Base-by-base conservation (phyloP, 2,113 vertebrate species). In the Peucedramus taeniatus region DNA sequence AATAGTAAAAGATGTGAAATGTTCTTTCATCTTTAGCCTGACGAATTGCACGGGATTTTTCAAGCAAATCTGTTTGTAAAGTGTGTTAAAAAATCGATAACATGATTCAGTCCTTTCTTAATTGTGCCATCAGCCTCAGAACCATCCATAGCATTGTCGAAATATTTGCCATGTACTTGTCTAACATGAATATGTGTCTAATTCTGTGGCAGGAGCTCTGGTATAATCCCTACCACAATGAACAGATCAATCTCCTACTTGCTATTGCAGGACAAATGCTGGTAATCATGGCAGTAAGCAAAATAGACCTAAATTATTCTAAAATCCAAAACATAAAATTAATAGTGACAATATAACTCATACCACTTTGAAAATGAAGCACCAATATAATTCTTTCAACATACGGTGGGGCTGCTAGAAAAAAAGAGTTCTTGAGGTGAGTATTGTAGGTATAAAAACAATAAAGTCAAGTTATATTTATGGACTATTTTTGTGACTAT, bases 1-100 rank as follows among this genome's bases (percentile, higher is more conserved):
- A 51, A 50, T 98, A 98, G 88, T 98, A 98, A 57, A 98, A 98
- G 89, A 98, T 98, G 85, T 98, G 98, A 90, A 98, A 98, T 0
- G 98, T 98, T 87, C 98, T 96, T 87, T 98, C 98, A 3, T 98
- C 98, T 87, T 95, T 97, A 54, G 98, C 98, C 89, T 98, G 98
- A 28, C 98, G 98, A 86, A 98, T 98, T 3, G 98, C 98, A 39
- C 98, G 98, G 9, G 98, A 98, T 84, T 98, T 98, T 95, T 98
- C 98, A 68, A 98, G 97, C 94, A 98, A 96, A 94, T 98, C 98
- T 98, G 94, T 96, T 96, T 77, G 60, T 93, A 66, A 68, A 37
- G 51, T 40, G 26, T 53, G 96, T 97, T 97, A 97, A 97, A 96
- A 86, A 78, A 47, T 23, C 44, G 89, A 1, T 61, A 57, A 50